Evolutionary conservation across 2,888 invertebrate genomes (phyloP).

Genomic region (Parthenolecanium corni): DNA sequence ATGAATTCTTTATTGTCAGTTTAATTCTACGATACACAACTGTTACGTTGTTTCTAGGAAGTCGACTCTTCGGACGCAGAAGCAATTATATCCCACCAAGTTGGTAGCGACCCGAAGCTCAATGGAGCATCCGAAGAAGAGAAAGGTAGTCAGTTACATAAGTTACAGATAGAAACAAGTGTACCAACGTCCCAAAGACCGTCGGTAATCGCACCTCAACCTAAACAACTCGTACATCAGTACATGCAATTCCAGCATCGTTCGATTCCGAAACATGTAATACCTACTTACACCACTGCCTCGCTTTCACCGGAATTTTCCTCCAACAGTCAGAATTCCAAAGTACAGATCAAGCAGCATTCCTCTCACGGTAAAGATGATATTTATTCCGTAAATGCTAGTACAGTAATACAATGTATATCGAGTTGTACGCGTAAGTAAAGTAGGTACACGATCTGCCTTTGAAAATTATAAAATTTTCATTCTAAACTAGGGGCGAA

Average conservation of each 20-base stretch:
- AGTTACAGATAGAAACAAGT: conserved; percentile 23
- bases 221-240: conserved; percentile 10
- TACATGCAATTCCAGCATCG: conserved; percentile 19
- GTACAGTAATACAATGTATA: too few relatives aligned
- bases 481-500: too few relatives aligned
- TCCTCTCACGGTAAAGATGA: conserved; percentile 27
- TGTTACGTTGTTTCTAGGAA: too few relatives aligned
- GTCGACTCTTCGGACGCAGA: conserved; percentile 48
- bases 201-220: conserved; percentile 13
- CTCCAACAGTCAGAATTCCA: conserved; percentile 28
- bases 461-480: too few relatives aligned
- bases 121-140: too few relatives aligned
- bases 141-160: too few relatives aligned
- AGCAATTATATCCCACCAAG: neutral
- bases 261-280: conserved; percentile 25
- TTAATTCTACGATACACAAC: too few relatives aligned
- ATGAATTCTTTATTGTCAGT: too few relatives aligned
- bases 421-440: too few relatives aligned
- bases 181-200: conserved; percentile 40
- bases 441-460: too few relatives aligned
- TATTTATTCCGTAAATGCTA: too few relatives aligned
- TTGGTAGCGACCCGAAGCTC: conserved; percentile 33
- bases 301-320: conserved; percentile 24
- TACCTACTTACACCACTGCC: conserved; percentile 30
- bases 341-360: conserved; percentile 21